Evolutionary conservation across 2,888 invertebrate genomes (phyloP), one percentile per base, ranked within the genome.

Genomic region (Eupithecia subfuscata): DNA sequence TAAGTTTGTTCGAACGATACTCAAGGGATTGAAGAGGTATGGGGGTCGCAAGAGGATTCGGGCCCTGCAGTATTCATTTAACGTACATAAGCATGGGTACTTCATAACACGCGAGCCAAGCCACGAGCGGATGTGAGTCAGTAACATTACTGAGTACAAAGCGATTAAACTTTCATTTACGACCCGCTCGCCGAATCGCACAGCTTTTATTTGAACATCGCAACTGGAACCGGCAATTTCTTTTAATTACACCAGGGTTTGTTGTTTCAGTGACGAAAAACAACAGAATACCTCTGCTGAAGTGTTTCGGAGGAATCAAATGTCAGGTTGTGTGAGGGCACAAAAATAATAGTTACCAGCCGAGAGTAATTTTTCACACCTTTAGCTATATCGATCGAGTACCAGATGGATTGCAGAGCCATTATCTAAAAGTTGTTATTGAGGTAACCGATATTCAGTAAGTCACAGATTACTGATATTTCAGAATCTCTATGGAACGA

Each of bases 241-340:
- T 76, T 75, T 75, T 75, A 76, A 76, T 78, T 73, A 76, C 60
- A 69, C 34, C 64, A 34, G 18, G 12, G 48, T 40, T 48, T 63
- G 45, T 22, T 71, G 43, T 72, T 74, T 60, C 40, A 30, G 78
- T 75, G 74, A 71, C 43, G 70, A 70, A 63, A 70, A 68, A 70
- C 73, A 74, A 70, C 65, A 72, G 22, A 56, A 56, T n/a, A 22
- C 71, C 60, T 30, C 34, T 11, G 69, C 30, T 75, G 18, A 22
- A 72, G 48, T 64, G 64, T 14, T 69, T 45, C 45, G 74, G 70
- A 56, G 71, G 74, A 75, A 74, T 69, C 22, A 70, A 48, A 56
- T 30, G 67, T 43, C 37, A 37, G 37, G 34, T 37, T 9, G 11
- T 65, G 37, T 5, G 65, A 34, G 37, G 37, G 18, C 37, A 34